Percentiles rank a stretch among this genome's conserved stretches.
phyloP scores from a whole-genome alignment of 2,113 vertebrate genomes.

The Herpailurus yagouaroundi region DNA sequence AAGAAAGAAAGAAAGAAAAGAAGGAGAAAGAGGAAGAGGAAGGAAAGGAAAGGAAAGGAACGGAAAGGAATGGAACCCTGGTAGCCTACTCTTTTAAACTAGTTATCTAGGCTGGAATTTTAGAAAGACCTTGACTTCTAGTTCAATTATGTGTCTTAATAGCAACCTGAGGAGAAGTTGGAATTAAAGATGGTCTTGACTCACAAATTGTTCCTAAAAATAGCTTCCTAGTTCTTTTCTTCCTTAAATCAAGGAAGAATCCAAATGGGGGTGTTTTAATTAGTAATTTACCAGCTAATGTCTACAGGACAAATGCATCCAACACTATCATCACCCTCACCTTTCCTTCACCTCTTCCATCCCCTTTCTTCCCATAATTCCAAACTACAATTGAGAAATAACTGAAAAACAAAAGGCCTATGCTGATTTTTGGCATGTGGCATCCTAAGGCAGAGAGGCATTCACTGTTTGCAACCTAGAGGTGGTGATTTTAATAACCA shows the following conservation, averaged over 20 bases:
- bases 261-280: conserved; percentile 64
- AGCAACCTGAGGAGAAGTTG: conserved; percentile 70
- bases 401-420: background rate
- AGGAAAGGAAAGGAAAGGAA: background rate
- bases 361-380: background rate
- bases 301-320: conserved; percentile 38
- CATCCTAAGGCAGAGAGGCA: background rate
- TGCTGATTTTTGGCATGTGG: background rate
- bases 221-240: conserved; percentile 72
- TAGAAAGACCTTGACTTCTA: conserved; percentile 81
- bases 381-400: background rate
- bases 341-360: background rate
- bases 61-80: background rate
- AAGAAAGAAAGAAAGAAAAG: background rate
- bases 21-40: too few relatives aligned
- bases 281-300: conserved; percentile 47
- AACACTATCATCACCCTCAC: background rate
- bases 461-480: background rate
- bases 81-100: conserved; percentile 37
- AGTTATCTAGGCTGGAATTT: conserved; percentile 75
- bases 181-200: conserved; percentile 84
- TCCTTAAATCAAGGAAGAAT: conserved; percentile 68
- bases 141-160: conserved; percentile 79
- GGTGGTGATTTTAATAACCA: background rate
- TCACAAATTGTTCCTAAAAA: conserved; percentile 85